phyloP scores from a whole-genome alignment of 1,140 invertebrate species.

The Limonius californicus region DNA sequence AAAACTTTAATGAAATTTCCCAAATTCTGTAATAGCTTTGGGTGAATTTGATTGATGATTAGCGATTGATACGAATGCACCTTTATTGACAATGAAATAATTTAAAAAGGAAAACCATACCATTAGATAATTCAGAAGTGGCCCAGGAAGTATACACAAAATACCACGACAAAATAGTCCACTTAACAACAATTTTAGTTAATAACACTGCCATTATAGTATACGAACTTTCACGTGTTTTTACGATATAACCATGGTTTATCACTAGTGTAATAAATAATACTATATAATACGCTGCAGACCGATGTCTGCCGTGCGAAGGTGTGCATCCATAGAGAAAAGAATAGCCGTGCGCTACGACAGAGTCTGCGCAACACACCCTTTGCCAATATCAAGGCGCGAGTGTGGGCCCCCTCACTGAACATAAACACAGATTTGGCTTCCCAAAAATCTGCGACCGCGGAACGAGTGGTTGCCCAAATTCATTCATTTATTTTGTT shows the following conservation, averaged over 20 bases:
- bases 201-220: background rate
- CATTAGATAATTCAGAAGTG: slow-evolving; percentile 4
- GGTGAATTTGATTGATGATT: no score
- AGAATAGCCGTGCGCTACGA: background rate
- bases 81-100: no score
- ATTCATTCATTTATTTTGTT: no score
- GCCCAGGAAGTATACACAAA: slow-evolving; percentile 8
- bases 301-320: background rate
- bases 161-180: slow-evolving; percentile 3
- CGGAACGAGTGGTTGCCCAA: no score
- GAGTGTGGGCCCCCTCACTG: background rate
- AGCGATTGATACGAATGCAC: no score
- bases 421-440: background rate
- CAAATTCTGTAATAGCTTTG: background rate
- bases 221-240: background rate
- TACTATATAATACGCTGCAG: background rate
- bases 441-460: background rate
- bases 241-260: slow-evolving; percentile 3
- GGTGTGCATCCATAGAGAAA: slow-evolving; percentile 11
- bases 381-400: background rate
- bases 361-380: slow-evolving; percentile 9
- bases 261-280: background rate
- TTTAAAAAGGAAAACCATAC: background rate
- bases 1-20: background rate
- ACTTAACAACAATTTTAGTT: slow-evolving; percentile 4